Evolutionary conservation across 2,113 vertebrate genomes (phyloP).

Genomic region (Australoheros scitulus): DNA sequence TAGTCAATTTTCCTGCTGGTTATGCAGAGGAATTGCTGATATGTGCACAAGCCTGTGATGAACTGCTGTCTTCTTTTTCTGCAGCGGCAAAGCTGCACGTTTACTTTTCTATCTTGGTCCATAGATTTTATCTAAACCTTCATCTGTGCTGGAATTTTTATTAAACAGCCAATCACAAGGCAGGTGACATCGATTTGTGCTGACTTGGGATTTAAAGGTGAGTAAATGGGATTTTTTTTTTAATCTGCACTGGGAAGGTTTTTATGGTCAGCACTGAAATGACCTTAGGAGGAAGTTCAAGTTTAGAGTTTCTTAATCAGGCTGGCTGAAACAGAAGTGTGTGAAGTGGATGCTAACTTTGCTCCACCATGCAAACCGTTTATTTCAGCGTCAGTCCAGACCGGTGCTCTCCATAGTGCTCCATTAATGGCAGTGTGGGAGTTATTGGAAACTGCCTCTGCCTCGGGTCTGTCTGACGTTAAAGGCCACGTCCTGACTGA

Average conservation of each 20-base stretch:
- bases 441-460: too few species aligned
- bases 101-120: background rate
- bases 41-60: background rate
- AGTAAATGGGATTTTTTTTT: background rate
- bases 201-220: background rate
- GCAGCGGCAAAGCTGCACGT: background rate
- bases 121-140: background rate
- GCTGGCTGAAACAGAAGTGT: background rate
- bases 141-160: background rate
- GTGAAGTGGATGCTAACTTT: background rate
- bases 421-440: background rate
- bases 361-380: background rate
- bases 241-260: background rate
- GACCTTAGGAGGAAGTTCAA: background rate
- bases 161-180: background rate
- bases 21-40: background rate
- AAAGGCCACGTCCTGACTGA: background rate
- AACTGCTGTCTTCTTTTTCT: background rate
- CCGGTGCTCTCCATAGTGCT: background rate
- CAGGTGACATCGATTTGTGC: background rate
- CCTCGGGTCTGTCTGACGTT: background rate
- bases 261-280: background rate
- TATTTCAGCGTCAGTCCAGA: accelerated
- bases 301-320: background rate
- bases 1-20: background rate